Base-by-base conservation (phyloP, 2,797 vertebrate genomes). In the Esox masquinongy region DNA sequence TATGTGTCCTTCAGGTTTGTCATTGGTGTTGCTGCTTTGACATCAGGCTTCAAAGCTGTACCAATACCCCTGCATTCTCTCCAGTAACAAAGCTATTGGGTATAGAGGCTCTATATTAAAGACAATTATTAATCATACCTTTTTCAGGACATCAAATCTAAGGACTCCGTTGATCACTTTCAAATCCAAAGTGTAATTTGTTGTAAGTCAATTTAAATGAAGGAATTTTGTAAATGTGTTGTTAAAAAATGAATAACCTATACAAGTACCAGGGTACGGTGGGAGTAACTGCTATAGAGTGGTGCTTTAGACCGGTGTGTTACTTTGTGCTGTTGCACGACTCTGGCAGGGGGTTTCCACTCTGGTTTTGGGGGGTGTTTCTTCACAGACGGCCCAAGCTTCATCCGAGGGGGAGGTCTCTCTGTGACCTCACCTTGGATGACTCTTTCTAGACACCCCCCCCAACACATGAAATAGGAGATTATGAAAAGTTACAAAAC, bases 331-430 rank as follows among this genome's bases (percentile, higher is more conserved):
- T 80, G 12, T 11, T 56, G 85, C 12, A 78, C 80, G 51, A 31
- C 26, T 74, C 78, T 86, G 51, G 84, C 81, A 34, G 88, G 85
- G 14, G 73, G 82, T 79, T 92, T 94, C 92, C 90, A 87, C 50
- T 88, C 87, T 36, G 87, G 85, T 85, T 82, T 93, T 14, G 51
- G 68, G 47, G 82, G 68, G 0, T 80, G 83, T 80, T 84, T 93
- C 72, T 76, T 88, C 47, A 79, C 7, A 7, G 79, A 77, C n/a
- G 79, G 26, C 2, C 83, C 74, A n/a, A 83, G 59, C 84, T 86
- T 92, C 73, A 79, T 73, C 82, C 79, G 82, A 26, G 78, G 77
- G 72, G 59, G 74, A 74, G 36, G 50, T 50, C 83, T 82, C 53
- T 79, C 83, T 31, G 86, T 85, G 71, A 84, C 82, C 92, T 86